Conservation (phyloP, 2,888 invertebrate genomes). For the Ctena decussata region DNA sequence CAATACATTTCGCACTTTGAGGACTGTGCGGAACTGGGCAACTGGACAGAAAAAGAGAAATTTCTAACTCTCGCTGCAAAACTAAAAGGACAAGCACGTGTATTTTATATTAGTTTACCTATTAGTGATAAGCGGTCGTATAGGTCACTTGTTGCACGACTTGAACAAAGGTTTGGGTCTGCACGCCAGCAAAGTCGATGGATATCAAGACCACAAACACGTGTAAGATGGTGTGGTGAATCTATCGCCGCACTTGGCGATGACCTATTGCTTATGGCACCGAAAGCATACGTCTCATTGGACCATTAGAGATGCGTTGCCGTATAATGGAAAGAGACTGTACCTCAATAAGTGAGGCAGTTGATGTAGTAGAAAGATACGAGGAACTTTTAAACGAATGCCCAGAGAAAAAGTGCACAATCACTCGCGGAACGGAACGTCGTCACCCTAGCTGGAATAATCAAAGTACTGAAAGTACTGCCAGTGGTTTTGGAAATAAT, state of each 20-base stretch:
- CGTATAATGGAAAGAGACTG: constrained; percentile 20
- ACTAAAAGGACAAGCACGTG: constrained; percentile 17
- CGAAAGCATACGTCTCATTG: constrained; percentile 6
- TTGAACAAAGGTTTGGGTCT: constrained; percentile 26
- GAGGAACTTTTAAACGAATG: constrained; percentile 15
- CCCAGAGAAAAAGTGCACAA: neutral
- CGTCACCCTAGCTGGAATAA: neutral
- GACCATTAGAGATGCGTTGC: constrained; percentile 27
- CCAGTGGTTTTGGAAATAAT: neutral
- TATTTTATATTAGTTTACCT: constrained; percentile 15
- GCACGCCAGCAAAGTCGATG: constrained; percentile 1
- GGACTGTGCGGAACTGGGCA: constrained; percentile 15
- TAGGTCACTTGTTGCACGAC: neutral
- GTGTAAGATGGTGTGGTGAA: neutral
- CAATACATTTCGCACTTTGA: constrained; percentile 30
- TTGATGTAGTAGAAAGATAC: constrained; percentile 28
- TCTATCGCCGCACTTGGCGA: constrained; percentile 28
- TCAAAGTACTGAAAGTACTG: neutral
- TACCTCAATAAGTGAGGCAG: constrained; percentile 23
- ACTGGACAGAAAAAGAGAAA: constrained; percentile 22
- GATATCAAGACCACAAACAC: constrained; percentile 11
- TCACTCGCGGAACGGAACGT: neutral
- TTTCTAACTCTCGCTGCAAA: constrained; percentile 9
- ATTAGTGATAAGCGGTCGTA: constrained; percentile 11
- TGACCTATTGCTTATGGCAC: constrained; percentile 4